These are phyloP conservation scores for Picus viridis DNA, from an alignment of 2,797 vertebrate genomes.

Conservation along the genomic window DNA sequence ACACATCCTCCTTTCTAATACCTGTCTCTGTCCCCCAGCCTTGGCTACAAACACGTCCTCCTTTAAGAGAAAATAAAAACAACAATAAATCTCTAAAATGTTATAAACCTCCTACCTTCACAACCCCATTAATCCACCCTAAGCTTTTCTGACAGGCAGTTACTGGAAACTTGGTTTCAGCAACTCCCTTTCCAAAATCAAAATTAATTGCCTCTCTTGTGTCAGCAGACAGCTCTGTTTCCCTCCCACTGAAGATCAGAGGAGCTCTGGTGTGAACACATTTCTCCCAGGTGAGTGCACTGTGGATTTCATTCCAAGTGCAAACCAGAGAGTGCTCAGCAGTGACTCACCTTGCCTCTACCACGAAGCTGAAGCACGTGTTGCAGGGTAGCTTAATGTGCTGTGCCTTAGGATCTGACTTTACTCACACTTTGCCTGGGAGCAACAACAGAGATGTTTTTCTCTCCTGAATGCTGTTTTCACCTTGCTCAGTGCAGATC, in stretches of 20 bases:
- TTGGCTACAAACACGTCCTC: background rate
- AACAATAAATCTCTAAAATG: background rate
- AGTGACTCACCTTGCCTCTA: background rate
- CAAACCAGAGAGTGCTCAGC: accelerated
- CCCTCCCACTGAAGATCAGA: background rate
- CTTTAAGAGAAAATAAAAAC: background rate
- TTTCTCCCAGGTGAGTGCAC: background rate
- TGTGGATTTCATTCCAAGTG: background rate
- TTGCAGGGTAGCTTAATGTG: background rate
- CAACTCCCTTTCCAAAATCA: background rate
- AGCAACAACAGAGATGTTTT: background rate
- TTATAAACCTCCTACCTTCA: background rate
- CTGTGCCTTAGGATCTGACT: background rate
- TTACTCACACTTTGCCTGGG: background rate
- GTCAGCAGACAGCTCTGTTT: background rate
- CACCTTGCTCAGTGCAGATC: background rate
- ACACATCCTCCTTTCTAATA: too few relatives aligned
- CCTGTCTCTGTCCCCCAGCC: too few relatives aligned
- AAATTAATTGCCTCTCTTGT: background rate
- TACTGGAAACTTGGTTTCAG: background rate
- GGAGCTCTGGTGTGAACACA: background rate
- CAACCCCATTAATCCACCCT: background rate
- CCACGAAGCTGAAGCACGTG: accelerated
- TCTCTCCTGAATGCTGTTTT: background rate
- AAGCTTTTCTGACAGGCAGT: background rate